phyloP scores from a whole-genome alignment of 2,797 vertebrate genomes.

The Tympanoctomys barrerae region DNA sequence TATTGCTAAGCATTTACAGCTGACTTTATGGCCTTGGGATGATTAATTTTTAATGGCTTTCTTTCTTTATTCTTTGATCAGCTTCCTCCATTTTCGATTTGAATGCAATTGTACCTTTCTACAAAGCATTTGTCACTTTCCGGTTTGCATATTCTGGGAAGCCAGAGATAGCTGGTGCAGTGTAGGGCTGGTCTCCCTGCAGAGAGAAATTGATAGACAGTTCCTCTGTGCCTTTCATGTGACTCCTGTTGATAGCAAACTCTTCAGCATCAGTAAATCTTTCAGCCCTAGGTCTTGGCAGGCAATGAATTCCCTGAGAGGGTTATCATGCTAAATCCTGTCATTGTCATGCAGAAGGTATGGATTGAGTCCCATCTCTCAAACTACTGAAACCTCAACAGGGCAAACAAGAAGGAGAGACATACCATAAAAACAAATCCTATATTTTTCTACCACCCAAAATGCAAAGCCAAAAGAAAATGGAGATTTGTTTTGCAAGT shows the following conservation, averaged over 20 bases:
- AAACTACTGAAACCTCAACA: conserved; percentile 16
- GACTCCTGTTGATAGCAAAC: conserved; percentile 48
- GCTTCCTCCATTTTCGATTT: conserved; percentile 79
- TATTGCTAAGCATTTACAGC: conserved; percentile 79
- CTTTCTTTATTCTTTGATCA: conserved; percentile 83
- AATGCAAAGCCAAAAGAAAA: conserved; percentile 42
- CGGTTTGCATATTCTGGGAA: conserved; percentile 72
- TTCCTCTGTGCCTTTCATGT: conserved; percentile 70
- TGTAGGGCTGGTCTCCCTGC: conserved; percentile 68
- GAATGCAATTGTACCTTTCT: conserved; percentile 75
- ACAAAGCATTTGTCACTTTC: conserved; percentile 77
- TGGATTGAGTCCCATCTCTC: conserved; percentile 59
- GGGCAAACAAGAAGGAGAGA: conserved; percentile 62
- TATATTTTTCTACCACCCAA: neutral
- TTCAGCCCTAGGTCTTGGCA: conserved; percentile 61
- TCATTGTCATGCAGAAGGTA: conserved; percentile 58
- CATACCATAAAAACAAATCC: conserved; percentile 47
- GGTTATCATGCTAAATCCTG: conserved; percentile 60
- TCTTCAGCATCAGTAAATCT: conserved; percentile 66
- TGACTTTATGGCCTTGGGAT: conserved; percentile 77
- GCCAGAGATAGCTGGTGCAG: conserved; percentile 43
- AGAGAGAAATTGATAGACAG: conserved; percentile 62
- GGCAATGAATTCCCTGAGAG: conserved; percentile 71
- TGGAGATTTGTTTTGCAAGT: conserved; percentile 48
- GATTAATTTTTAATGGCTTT: conserved; percentile 83